A percentile compares a stretch with the other conserved stretches of the same genome.
Evolutionary conservation across 2,797 vertebrate genomes (phyloP).

Genomic region (Leptodactylus fallax): DNA sequence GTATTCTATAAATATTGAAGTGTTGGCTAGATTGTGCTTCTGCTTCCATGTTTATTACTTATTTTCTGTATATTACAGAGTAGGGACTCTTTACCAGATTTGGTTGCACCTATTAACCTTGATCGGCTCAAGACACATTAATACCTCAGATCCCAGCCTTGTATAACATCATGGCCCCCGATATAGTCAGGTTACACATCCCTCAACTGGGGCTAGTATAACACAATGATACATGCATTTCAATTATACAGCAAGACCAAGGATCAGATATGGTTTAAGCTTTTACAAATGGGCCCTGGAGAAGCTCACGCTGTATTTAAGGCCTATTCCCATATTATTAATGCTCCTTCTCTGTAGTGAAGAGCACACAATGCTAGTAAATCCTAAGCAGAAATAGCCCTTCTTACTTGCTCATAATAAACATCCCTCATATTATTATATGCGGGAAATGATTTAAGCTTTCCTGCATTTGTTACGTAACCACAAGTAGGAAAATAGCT

Average conservation of each 20-base stretch:
- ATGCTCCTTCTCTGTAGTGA: background rate
- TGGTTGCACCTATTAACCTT: background rate
- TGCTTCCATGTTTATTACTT: background rate
- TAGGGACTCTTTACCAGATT: background rate
- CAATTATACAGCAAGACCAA: background rate
- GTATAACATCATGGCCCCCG: background rate
- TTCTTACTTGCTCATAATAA: slow-evolving; percentile 28
- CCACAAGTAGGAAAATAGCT: slow-evolving; percentile 18
- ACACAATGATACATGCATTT: background rate
- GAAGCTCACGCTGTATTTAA: background rate
- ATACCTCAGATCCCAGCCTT: background rate
- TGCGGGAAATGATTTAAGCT: slow-evolving; percentile 41
- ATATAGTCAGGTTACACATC: background rate
- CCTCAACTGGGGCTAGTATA: slow-evolving; percentile 20
- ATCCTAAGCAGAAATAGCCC: slow-evolving; percentile 1
- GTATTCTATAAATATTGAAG: background rate
- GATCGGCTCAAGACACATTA: slow-evolving; percentile 10
- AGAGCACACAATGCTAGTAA: slow-evolving; percentile 16
- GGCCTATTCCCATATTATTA: background rate
- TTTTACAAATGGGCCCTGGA: slow-evolving; percentile 26
- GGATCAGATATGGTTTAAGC: slow-evolving; percentile 11
- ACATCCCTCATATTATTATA: slow-evolving; percentile 26
- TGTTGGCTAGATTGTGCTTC: background rate
- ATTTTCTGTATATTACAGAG: background rate
- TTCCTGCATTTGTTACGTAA: slow-evolving; percentile 50